Evolutionary conservation across 2,888 invertebrate genomes (phyloP).

Genomic region (Escarpia spicata): DNA sequence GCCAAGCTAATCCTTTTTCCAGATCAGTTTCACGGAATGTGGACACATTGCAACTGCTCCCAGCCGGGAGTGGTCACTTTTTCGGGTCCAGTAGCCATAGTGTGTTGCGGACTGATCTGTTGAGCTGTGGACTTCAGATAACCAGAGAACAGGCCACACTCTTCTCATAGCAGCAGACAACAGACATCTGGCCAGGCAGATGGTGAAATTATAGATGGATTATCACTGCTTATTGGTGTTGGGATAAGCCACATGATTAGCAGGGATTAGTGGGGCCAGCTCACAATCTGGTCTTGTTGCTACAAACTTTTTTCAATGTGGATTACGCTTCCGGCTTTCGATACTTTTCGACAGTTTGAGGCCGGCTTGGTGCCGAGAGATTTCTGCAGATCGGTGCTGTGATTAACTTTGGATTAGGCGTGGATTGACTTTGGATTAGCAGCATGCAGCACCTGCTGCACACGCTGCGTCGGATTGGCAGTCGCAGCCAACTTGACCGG

Average conservation of each 20-base stretch:
- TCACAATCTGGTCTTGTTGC: neutral
- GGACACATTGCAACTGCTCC: neutral
- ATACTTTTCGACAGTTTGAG: slow-evolving; percentile 16
- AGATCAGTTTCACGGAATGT: neutral
- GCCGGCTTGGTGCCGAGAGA: neutral
- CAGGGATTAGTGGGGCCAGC: neutral
- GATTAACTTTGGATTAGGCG: neutral
- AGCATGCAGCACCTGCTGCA: slow-evolving; percentile 3
- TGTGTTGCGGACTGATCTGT: neutral
- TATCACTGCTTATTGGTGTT: neutral
- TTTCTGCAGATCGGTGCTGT: neutral
- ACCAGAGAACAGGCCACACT: neutral
- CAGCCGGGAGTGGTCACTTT: neutral
- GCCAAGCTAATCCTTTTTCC: neutral
- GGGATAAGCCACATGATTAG: neutral
- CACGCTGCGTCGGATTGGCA: slow-evolving; percentile 6
- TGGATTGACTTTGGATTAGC: neutral
- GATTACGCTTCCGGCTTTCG: neutral
- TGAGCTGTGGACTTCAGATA: neutral
- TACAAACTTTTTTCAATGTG: neutral
- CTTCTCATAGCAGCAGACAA: neutral
- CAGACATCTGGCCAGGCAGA: slow-evolving; percentile 4
- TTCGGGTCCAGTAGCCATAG: neutral
- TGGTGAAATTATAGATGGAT: slow-evolving; percentile 16
- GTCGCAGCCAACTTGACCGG: slow-evolving; percentile 2